Evolutionary conservation across 1,140 invertebrate genomes (phyloP).

Genomic region (Dermatophagoides farinae): DNA sequence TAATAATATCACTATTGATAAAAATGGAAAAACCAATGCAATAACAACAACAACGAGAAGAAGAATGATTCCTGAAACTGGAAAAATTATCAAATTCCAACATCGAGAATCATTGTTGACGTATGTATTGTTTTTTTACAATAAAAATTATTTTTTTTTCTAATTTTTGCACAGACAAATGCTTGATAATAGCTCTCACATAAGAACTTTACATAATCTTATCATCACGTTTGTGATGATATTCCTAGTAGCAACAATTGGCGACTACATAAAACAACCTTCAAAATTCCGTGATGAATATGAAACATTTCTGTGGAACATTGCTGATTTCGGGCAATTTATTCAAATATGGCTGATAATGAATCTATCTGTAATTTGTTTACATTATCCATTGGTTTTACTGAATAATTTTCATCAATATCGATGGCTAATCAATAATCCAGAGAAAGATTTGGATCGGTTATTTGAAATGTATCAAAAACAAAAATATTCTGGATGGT

Average conservation of each 20-base stretch:
- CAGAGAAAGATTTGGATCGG: too few species aligned
- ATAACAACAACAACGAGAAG: too few species aligned
- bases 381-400: conserved; percentile 1
- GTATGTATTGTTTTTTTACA: neutral
- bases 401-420: neutral
- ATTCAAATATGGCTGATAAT: neutral
- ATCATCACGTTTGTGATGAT: neutral
- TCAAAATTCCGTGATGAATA: conserved; percentile 5
- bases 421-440: neutral
- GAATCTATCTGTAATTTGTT: neutral
- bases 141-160: neutral
- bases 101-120: neutral
- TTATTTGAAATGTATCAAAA: too few species aligned
- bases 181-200: conserved; percentile 2
- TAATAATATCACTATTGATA: too few species aligned
- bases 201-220: neutral
- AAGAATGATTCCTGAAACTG: neutral
- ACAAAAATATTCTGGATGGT: too few species aligned
- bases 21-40: too few species aligned
- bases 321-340: neutral
- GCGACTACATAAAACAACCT: neutral
- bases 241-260: neutral
- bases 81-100: neutral
- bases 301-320: neutral
- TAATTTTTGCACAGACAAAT: neutral